These are phyloP conservation scores for Phaethon lepturus DNA, from an alignment of 2,113 vertebrate species.

Conservation along the genomic window DNA sequence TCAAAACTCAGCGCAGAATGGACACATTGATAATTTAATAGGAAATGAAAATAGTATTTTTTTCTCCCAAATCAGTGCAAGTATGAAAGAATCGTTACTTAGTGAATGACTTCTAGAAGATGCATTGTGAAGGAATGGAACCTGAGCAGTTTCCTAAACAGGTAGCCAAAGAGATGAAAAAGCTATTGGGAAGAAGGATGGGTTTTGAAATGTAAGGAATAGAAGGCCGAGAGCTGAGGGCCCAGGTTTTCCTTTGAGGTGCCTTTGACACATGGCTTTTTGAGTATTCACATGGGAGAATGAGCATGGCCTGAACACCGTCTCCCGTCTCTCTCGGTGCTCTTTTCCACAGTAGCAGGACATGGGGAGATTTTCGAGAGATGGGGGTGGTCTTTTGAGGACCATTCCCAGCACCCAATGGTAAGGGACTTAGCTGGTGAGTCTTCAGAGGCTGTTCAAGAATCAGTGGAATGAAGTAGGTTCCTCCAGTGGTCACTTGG, in stretches of 20 bases:
- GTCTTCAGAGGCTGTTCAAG: neutral
- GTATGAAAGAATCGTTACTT: neutral
- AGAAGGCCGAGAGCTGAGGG: neutral
- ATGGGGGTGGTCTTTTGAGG: neutral
- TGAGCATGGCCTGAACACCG: fast-evolving
- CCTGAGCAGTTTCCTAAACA: neutral
- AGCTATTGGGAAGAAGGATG: neutral
- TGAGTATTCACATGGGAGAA: neutral
- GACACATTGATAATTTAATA: slow-evolving; percentile 21
- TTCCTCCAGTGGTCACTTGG: neutral
- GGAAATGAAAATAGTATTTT: neutral
- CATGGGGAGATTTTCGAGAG: neutral
- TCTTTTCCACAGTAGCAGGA: neutral
- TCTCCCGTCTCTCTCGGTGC: neutral
- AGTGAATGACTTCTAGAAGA: neutral
- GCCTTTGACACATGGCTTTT: fast-evolving
- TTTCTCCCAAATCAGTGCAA: neutral
- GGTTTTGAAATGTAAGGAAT: neutral
- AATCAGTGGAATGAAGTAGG: fast-evolving
- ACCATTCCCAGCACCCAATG: fast-evolving
- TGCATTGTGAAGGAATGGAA: neutral
- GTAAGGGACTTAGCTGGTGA: neutral
- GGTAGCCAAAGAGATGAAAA: neutral
- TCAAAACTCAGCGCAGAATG: neutral
- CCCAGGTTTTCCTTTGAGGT: fast-evolving